phyloP scores from a whole-genome alignment of 1,140 invertebrate species.

The Phortica variegata region DNA sequence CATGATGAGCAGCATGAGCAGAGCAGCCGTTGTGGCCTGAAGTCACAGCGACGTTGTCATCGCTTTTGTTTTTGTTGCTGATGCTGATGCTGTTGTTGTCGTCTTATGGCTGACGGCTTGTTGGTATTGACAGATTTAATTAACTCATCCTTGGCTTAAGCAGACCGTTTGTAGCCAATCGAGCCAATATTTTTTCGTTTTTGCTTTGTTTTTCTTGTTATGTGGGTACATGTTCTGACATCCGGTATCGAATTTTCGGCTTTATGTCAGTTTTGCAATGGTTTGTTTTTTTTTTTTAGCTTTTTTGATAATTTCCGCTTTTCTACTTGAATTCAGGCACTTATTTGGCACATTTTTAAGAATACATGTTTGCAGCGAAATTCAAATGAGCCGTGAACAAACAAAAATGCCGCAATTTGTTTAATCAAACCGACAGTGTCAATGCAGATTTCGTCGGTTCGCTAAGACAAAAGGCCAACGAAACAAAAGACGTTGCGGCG shows the following conservation, averaged over 20 bases:
- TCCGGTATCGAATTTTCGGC: constrained; percentile 53
- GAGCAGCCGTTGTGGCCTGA: constrained; percentile 8
- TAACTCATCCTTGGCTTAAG: constrained; percentile 52
- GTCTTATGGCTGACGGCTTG: constrained; percentile 16
- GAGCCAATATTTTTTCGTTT: constrained; percentile 21
- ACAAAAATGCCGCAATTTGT: constrained; percentile 43
- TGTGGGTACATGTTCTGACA: constrained; percentile 28
- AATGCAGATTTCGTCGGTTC: no score
- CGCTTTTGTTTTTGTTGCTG: constrained; percentile 8
- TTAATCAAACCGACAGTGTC: no score
- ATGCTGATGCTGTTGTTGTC: constrained; percentile 7
- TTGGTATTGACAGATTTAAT: constrained; percentile 55
- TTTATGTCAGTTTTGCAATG: no score
- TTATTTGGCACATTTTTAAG: constrained; percentile 15
- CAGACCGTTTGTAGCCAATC: constrained; percentile 50
- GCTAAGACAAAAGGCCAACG: constrained; percentile 28
- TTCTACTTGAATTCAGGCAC: constrained; percentile 31
- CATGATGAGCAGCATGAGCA: constrained; percentile 43
- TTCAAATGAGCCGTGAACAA: constrained; percentile 52
- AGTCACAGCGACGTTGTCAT: no score
- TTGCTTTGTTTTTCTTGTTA: constrained; percentile 9
- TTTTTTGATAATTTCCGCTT: constrained; percentile 52
- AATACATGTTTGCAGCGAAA: constrained; percentile 42
- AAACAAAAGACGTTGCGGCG: constrained; percentile 31
- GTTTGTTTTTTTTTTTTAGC: constrained; percentile 37